Evolutionary conservation across 2,113 vertebrate genomes (phyloP).

Genomic region (Mirounga angustirostris): DNA sequence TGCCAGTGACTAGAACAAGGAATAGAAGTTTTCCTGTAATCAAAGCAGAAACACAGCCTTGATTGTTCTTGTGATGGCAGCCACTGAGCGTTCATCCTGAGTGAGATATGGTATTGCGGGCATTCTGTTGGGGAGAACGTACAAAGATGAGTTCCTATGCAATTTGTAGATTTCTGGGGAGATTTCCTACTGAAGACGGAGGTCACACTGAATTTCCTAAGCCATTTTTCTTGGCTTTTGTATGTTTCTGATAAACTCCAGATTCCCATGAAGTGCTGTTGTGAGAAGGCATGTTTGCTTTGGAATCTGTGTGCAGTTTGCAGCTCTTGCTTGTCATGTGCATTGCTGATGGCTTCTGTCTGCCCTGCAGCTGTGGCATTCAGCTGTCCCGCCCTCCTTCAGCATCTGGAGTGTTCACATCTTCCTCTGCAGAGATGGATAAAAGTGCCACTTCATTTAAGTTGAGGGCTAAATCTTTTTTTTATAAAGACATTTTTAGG

Average conservation of each 20-base stretch:
- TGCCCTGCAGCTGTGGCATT: neutral
- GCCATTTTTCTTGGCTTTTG: neutral
- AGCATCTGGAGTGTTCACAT: neutral
- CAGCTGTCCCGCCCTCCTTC: neutral
- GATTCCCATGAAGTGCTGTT: neutral
- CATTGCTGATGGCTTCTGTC: neutral
- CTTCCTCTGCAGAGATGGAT: neutral
- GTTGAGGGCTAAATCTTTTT: neutral
- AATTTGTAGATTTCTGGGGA: neutral
- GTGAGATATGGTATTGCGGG: rapidly evolving
- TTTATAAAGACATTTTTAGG: neutral
- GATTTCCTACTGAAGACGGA: neutral
- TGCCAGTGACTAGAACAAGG: neutral
- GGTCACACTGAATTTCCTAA: neutral
- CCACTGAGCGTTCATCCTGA: neutral
- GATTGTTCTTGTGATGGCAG: neutral
- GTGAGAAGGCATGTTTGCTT: constrained; percentile 15
- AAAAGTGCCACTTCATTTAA: neutral
- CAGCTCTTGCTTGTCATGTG: neutral
- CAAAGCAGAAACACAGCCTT: neutral
- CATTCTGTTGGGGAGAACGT: neutral
- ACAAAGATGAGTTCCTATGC: neutral
- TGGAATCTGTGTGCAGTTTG: neutral
- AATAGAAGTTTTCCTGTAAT: neutral
- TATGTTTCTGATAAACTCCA: constrained; percentile 1